Conservation (phyloP, 1,140 invertebrate genomes). For the Papilio helenus region DNA sequence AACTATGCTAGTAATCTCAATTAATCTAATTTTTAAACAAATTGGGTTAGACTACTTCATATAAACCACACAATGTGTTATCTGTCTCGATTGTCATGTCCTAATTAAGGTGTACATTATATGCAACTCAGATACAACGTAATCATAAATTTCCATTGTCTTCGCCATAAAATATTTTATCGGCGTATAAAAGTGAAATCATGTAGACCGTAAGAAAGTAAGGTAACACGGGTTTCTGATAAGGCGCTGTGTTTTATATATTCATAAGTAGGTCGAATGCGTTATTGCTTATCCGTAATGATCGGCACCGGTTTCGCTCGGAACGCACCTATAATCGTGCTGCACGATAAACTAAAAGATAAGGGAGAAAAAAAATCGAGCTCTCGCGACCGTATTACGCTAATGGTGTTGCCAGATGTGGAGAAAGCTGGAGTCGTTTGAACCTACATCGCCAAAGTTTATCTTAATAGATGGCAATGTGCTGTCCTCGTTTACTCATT, state of each 20-base stretch:
- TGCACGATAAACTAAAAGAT: conserved; percentile 20
- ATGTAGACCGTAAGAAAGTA: conserved; percentile 26
- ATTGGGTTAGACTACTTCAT: background rate
- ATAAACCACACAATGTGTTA: background rate
- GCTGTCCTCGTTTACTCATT: background rate
- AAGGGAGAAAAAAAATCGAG: conserved; percentile 25
- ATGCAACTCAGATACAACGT: background rate
- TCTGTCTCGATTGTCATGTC: background rate
- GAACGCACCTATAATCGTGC: conserved; percentile 18
- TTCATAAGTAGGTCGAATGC: conserved; percentile 27
- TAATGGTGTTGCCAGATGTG: conserved; percentile 22
- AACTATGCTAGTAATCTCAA: too few relatives aligned
- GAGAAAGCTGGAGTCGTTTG: conserved; percentile 24
- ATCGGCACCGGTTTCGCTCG: conserved; percentile 13
- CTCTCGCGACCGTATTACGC: conserved; percentile 27
- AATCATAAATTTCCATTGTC: conserved; percentile 29
- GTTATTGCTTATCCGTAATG: conserved; percentile 28
- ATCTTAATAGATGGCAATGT: conserved; percentile 16
- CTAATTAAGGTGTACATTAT: background rate
- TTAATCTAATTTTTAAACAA: background rate
- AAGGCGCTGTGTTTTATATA: conserved; percentile 4
- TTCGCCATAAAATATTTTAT: conserved; percentile 23
- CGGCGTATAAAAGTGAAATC: conserved; percentile 13
- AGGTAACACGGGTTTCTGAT: conserved; percentile 19
- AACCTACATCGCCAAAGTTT: conserved; percentile 23